phyloP scores from a whole-genome alignment of 1,140 invertebrate genomes.

The Apolygus lucorum region DNA sequence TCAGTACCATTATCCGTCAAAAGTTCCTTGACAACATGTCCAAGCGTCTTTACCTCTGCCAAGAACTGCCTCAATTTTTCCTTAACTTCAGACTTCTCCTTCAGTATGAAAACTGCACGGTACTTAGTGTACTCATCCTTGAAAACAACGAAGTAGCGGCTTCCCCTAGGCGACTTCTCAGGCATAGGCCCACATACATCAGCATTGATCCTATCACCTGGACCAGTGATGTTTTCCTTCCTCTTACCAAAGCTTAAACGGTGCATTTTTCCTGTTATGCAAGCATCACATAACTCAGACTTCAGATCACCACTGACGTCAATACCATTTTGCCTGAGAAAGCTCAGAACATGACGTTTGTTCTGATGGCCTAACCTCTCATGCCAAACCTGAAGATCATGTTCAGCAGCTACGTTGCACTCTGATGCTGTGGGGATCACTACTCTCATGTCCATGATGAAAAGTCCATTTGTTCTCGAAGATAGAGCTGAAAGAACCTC shows the following conservation, averaged over 20 bases:
- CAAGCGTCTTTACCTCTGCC: background rate
- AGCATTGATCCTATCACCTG: conserved; percentile 23
- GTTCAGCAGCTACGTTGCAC: background rate
- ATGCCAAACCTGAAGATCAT: conserved; percentile 9
- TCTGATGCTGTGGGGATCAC: background rate
- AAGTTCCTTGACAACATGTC: conserved; percentile 27
- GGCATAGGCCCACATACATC: conserved; percentile 35
- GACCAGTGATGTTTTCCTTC: background rate
- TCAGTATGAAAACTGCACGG: conserved; percentile 32
- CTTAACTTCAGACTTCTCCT: conserved; percentile 36
- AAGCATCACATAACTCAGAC: background rate
- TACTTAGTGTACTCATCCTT: conserved; percentile 37
- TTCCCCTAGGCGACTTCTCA: conserved; percentile 31
- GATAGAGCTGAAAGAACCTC: no score
- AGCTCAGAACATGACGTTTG: background rate
- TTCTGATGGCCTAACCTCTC: conserved; percentile 18
- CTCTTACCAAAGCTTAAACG: background rate
- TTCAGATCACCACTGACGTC: background rate
- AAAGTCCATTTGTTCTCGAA: background rate
- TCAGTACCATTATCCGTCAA: conserved; percentile 42
- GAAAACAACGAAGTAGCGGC: conserved; percentile 36
- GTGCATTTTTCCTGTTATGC: background rate
- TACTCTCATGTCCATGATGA: background rate
- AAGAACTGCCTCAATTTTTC: conserved; percentile 26
- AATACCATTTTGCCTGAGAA: background rate